These are phyloP conservation scores for Gymnoscelis rufifasciata DNA, from an alignment of 2,888 invertebrate genomes.

Conservation along the genomic window DNA sequence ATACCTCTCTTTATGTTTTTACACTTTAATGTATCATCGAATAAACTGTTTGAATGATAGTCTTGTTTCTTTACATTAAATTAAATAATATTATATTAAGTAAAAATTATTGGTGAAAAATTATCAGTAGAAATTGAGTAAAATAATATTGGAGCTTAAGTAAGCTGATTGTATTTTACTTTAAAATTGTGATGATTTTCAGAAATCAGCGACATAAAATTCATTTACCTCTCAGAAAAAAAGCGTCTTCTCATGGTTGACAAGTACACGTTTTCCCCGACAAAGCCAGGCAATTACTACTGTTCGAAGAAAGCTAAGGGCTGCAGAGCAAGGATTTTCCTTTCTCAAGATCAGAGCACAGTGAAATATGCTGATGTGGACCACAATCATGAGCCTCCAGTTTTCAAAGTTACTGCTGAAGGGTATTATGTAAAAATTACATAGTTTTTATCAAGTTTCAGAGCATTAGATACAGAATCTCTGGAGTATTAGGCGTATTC, in stretches of 20 bases:
- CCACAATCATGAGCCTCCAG: slow-evolving; percentile 46
- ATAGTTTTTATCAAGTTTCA: background rate
- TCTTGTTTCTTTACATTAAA: too few relatives aligned
- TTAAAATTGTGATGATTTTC: too few relatives aligned
- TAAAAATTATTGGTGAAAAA: too few relatives aligned
- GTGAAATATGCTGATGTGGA: slow-evolving; percentile 30
- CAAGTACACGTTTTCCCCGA: slow-evolving; percentile 48
- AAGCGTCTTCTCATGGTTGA: slow-evolving; percentile 46
- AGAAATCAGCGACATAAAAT: slow-evolving; percentile 28
- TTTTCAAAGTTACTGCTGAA: slow-evolving; percentile 25
- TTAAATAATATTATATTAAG: too few relatives aligned
- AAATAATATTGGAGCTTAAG: too few relatives aligned
- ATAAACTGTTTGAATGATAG: too few relatives aligned
- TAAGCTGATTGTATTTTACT: too few relatives aligned
- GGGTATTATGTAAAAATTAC: slow-evolving; percentile 37
- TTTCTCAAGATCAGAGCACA: slow-evolving; percentile 33
- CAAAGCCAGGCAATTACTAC: slow-evolving; percentile 42
- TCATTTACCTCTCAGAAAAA: slow-evolving; percentile 37
- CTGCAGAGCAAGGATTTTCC: slow-evolving; percentile 46
- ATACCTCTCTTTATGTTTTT: too few relatives aligned
- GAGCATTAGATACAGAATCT: too few relatives aligned
- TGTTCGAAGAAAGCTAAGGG: slow-evolving; percentile 51
- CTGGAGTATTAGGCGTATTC: too few relatives aligned
- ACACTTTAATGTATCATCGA: too few relatives aligned
- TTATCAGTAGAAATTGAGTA: too few relatives aligned